Evolutionary conservation across 2,888 invertebrate species (phyloP).

Genomic region (Oligia strigilis): DNA sequence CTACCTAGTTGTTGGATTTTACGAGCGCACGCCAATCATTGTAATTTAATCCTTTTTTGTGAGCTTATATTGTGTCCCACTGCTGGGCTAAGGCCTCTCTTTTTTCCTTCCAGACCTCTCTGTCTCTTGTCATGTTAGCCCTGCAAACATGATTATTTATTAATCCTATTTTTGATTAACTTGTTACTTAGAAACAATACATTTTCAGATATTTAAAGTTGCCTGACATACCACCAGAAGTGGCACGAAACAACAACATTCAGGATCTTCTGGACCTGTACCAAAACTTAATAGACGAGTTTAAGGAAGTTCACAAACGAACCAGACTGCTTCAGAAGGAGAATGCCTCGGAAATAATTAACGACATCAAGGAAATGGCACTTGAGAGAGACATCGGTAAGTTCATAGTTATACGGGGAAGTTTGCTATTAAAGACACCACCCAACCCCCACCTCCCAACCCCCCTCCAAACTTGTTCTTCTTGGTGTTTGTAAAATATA

Average conservation of each 20-base stretch:
- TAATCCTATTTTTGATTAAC: neutral
- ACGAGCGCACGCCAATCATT: too few species aligned
- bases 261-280: conserved; percentile 93
- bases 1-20: too few species aligned
- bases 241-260: conserved; percentile 93
- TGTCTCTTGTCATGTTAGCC: neutral
- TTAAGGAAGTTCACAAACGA: conserved; percentile 94
- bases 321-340: conserved; percentile 91
- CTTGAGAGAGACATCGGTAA: conserved; percentile 95
- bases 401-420: conserved; percentile 61
- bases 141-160: neutral
- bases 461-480: neutral
- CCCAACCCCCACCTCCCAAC: neutral
- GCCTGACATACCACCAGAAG: conserved; percentile 94
- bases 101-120: neutral
- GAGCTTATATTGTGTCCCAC: neutral
- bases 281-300: conserved; percentile 94
- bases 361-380: conserved; percentile 96
- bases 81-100: too few species aligned
- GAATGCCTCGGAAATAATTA: conserved; percentile 95
- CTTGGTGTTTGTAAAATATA: neutral
- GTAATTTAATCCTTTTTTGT: neutral
- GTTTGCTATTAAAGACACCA: conserved; percentile 72
- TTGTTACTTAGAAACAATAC: neutral
- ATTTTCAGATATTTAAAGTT: conserved; percentile 85